Percentiles rank a stretch among this genome's conserved stretches.
phyloP scores from a whole-genome alignment of 2,797 vertebrate genomes.

The Perodicticus potto region DNA sequence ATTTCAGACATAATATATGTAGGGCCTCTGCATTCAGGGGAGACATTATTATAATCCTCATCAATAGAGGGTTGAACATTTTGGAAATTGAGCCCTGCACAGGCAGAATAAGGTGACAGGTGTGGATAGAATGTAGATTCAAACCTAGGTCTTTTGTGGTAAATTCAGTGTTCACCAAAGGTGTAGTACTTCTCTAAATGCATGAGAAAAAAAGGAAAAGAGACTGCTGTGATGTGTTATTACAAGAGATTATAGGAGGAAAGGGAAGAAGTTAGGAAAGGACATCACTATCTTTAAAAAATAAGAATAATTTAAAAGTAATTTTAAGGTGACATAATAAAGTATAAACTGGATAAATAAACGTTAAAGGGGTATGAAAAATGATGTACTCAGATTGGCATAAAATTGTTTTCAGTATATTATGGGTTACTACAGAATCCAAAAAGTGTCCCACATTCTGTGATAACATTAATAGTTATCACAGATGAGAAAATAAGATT shows the following conservation, averaged over 20 bases:
- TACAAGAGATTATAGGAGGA: not conserved
- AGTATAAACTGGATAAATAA: slow-evolving; percentile 25
- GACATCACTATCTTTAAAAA: not conserved
- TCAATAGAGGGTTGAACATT: not conserved
- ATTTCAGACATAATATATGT: not conserved
- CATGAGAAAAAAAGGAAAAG: not conserved
- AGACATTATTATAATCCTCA: not conserved
- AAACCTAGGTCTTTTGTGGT: not conserved
- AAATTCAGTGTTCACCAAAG: not conserved
- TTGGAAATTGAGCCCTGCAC: not conserved
- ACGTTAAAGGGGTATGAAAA: not conserved
- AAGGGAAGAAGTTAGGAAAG: slow-evolving; percentile 12
- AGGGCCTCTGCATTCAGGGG: not conserved
- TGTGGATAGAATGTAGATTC: not conserved
- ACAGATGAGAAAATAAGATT: slow-evolving; percentile 4
- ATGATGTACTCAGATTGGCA: not conserved
- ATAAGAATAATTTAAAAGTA: slow-evolving; percentile 9
- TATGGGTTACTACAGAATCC: slow-evolving; percentile 3
- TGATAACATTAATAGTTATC: not conserved
- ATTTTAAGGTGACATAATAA: slow-evolving; percentile 42
- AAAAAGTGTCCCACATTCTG: slow-evolving; percentile 26
- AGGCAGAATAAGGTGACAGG: not conserved
- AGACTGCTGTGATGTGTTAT: not conserved
- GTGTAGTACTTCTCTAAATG: not conserved
- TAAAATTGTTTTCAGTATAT: slow-evolving; percentile 30